Percentiles rank a stretch among this genome's conserved stretches.
Evolutionary conservation across 2,113 vertebrate species (phyloP).

Genomic region (Alligator sinensis): DNA sequence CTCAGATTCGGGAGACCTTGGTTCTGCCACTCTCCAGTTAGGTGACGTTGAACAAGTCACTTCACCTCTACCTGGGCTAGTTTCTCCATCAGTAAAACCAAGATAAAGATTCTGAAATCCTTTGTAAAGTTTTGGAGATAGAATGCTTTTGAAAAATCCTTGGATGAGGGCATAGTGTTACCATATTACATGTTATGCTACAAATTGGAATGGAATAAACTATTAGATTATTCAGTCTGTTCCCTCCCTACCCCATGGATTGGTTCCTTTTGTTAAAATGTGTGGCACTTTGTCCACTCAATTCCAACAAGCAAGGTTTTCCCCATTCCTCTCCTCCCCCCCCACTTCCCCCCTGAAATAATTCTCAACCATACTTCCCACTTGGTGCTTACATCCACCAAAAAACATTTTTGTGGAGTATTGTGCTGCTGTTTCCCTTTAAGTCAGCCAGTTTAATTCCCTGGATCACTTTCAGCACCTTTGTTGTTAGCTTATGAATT

Average conservation of each 20-base stretch:
- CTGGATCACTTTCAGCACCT: neutral
- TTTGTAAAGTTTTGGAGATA: too few relatives aligned
- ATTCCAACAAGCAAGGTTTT: neutral
- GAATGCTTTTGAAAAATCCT: neutral
- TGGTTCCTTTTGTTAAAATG: neutral
- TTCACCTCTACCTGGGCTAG: neutral
- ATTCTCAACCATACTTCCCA: neutral
- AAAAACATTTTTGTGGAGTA: neutral
- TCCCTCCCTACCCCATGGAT: neutral
- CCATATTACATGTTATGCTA: neutral
- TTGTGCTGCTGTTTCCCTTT: neutral
- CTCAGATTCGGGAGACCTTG: neutral
- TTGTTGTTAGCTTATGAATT: neutral
- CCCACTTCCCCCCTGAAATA: neutral
- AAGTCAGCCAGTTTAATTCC: neutral
- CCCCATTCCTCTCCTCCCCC: too few relatives aligned
- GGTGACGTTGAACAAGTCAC: too few relatives aligned
- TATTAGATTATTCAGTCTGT: neutral
- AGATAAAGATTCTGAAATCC: too few relatives aligned
- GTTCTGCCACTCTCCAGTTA: neutral
- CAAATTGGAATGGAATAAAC: neutral
- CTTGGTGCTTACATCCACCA: neutral
- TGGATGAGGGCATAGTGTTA: neutral
- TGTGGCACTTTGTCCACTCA: neutral
- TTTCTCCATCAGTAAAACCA: too few relatives aligned